Evolutionary conservation across 2,113 vertebrate species (phyloP).

Genomic region (Copsychus sechellarum): DNA sequence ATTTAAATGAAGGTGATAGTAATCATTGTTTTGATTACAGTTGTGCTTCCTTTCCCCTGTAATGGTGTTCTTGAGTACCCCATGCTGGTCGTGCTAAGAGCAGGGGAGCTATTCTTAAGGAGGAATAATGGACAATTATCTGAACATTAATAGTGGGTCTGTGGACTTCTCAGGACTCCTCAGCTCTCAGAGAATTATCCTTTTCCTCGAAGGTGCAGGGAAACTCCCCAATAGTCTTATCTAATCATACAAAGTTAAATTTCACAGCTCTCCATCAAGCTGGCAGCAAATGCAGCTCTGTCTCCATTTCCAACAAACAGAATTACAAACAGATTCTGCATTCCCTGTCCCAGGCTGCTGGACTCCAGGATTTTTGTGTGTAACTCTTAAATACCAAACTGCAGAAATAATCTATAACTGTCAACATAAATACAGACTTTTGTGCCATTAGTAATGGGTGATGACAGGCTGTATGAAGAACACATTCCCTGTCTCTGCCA

Average conservation of each 20-base stretch:
- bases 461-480: background rate
- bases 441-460: background rate
- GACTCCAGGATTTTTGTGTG: background rate
- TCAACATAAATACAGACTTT: conserved; percentile 4
- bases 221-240: background rate
- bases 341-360: background rate
- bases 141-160: conserved; percentile 11
- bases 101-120: conserved; percentile 60
- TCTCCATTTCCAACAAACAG: background rate
- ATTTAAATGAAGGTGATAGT: conserved; percentile 67
- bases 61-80: conserved; percentile 68
- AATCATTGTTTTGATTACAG: conserved; percentile 69
- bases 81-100: conserved; percentile 57
- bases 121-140: conserved; percentile 69
- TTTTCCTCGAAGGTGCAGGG: background rate
- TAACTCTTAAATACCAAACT: background rate
- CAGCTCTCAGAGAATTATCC: background rate
- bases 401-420: background rate
- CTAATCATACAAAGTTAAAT: background rate
- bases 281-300: background rate
- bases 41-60: conserved; percentile 60
- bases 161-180: conserved; percentile 25
- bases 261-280: background rate
- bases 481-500: background rate
- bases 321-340: background rate